Evolutionary conservation across 2,888 invertebrate genomes (phyloP).

Genomic region (Baccha elongata): DNA sequence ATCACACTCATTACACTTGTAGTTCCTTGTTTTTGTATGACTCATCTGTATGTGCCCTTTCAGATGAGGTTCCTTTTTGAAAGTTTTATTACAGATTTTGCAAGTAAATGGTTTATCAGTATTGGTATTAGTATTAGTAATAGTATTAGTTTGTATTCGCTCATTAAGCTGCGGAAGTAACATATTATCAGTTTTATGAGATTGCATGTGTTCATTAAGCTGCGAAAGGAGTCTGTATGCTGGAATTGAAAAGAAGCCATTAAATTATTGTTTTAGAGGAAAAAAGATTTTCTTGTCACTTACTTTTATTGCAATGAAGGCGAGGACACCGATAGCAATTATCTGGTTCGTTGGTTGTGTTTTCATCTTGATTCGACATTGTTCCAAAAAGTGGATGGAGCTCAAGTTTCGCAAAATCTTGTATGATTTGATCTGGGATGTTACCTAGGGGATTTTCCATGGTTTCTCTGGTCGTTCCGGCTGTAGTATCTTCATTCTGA

Average conservation of each 20-base stretch:
- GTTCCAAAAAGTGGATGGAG: conserved; percentile 23
- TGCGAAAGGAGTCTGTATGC: conserved; percentile 1
- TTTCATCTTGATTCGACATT: conserved; percentile 4
- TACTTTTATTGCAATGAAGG: not conserved
- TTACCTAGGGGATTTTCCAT: not conserved
- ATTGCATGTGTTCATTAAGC: not conserved
- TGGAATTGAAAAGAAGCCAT: not conserved
- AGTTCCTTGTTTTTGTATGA: conserved; percentile 17
- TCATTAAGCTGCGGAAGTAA: not conserved
- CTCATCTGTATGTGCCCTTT: conserved; percentile 14
- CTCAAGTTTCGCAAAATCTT: conserved; percentile 16
- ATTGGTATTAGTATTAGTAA: not conserved
- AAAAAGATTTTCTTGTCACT: not conserved
- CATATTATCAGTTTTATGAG: not conserved
- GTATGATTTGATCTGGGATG: conserved; percentile 6
- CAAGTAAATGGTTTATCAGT: conserved; percentile 12
- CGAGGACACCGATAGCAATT: not conserved
- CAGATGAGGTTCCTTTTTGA: conserved; percentile 3
- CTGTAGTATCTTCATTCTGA: not conserved
- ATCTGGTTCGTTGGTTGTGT: not conserved
- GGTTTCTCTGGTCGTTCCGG: not conserved
- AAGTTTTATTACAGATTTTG: conserved; percentile 7
- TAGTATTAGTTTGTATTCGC: not conserved
- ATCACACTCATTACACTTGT: conserved; percentile 9
- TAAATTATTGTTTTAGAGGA: not conserved